Conservation (phyloP, 1,140 invertebrate species). For the Rhizoglyphus robini region DNA sequence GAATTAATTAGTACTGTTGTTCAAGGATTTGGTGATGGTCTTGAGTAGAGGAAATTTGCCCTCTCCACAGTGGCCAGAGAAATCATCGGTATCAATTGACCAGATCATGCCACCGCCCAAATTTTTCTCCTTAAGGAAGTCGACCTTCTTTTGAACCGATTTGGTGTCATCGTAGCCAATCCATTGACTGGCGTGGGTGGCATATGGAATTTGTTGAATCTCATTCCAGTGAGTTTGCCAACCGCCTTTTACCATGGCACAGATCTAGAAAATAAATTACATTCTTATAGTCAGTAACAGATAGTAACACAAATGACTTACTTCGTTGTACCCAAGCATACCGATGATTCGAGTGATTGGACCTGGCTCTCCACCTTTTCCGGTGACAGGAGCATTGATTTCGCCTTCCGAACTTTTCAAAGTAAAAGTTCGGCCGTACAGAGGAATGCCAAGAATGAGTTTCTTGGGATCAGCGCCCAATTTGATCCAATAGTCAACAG, state of each 20-base stretch:
- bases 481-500: constrained; percentile 41
- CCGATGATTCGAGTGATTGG: constrained; percentile 37
- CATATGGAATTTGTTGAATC: constrained; percentile 47
- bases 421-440: constrained; percentile 51
- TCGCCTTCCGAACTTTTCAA: constrained; percentile 58
- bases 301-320: too few species aligned
- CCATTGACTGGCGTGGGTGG: constrained; percentile 50
- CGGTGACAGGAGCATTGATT: constrained; percentile 63
- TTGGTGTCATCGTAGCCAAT: constrained; percentile 58
- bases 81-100: constrained; percentile 45
- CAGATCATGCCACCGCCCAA: constrained; percentile 48
- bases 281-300: too few species aligned
- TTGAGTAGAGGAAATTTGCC: constrained; percentile 30
- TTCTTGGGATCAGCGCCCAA: constrained; percentile 63
- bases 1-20: background rate
- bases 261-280: too few species aligned
- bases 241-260: background rate
- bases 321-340: constrained; percentile 35
- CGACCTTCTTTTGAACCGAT: constrained; percentile 25
- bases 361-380: constrained; percentile 58
- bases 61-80: constrained; percentile 29
- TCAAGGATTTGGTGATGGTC: constrained; percentile 25
- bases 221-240: constrained; percentile 22
- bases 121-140: constrained; percentile 31
- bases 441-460: constrained; percentile 54